Base-by-base conservation (phyloP, 23 tunicate genomes). In the Oikopleura dioica region DNA sequence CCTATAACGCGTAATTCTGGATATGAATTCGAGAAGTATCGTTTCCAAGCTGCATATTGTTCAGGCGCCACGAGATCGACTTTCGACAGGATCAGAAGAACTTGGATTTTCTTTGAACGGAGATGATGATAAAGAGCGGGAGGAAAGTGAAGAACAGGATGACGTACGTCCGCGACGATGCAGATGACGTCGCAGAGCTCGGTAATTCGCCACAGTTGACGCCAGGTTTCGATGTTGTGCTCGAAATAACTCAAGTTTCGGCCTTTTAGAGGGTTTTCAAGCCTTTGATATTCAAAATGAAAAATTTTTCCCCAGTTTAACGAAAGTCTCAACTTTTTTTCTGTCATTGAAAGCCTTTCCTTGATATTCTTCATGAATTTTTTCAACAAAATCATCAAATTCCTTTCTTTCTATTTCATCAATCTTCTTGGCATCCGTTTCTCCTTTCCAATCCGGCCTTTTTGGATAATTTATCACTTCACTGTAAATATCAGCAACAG, bases 81-180 rank as follows among this genome's bases (percentile, higher is more conserved):
- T 79, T 89, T 89, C 69, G 84, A 84, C 51, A 89, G 77, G 72
- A 89, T 81, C 38, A 89, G 51, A 68, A 89, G 79, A 35, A 84
- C 33, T 0, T 83, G 89, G 51, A 84, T 89, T 59, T 82, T 77
- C 72, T 76, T 35, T 24, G 75, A 78, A 31, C 79, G 50, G 28
- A 68, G 69, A 36, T 83, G 79, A 1, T 84, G 76, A 69, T 89
- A 89, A 59, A 89, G 76, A 1, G 89, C 89, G 1, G 96, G 96
- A 0, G 96, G 84, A 75, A 89, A 89, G 38, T 89, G 96, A 1
- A 87, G 80, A 44, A 86, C 91, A 38, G 96, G 96, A 69, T 89
- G 96, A 12, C 96, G 38, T 1, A 84, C 91, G 59, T 89, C 96
- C 0, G 96, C 88, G 26, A 89, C 96, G 86, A 89, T 82, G 29